These are phyloP conservation scores for Palloptera scutellata DNA, from an alignment of 2,888 invertebrate species.

Conservation along the genomic window DNA sequence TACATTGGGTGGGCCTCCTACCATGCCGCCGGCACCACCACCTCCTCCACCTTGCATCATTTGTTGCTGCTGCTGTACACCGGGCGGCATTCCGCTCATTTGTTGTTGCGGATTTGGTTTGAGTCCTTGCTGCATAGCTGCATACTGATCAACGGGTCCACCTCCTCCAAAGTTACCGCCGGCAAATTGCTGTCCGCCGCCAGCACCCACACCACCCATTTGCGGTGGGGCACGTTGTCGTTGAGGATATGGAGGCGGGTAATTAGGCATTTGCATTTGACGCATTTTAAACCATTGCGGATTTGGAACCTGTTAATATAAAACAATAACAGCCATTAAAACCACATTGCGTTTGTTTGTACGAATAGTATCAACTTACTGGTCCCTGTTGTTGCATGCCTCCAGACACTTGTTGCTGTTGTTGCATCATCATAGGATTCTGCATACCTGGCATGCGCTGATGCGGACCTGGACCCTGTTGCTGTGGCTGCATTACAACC, in stretches of 20 bases:
- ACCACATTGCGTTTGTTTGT: not conserved
- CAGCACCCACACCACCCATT: slow-evolving; percentile 55
- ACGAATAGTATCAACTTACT: slow-evolving; percentile 49
- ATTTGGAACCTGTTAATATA: slow-evolving; percentile 52
- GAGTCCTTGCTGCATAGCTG: slow-evolving; percentile 69
- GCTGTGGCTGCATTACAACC: slow-evolving; percentile 65
- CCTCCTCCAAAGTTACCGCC: slow-evolving; percentile 55
- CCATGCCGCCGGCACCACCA: slow-evolving; percentile 53
- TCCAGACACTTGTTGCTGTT: slow-evolving; percentile 49
- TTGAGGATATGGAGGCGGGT: slow-evolving; percentile 63
- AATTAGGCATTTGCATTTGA: slow-evolving; percentile 66
- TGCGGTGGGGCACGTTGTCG: slow-evolving; percentile 61
- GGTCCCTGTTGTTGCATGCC: slow-evolving; percentile 58
- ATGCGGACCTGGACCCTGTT: slow-evolving; percentile 59
- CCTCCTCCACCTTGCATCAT: slow-evolving; percentile 54
- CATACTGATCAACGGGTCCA: slow-evolving; percentile 61
- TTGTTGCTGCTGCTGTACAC: slow-evolving; percentile 50
- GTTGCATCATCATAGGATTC: slow-evolving; percentile 59
- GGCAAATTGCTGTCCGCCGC: slow-evolving; percentile 52
- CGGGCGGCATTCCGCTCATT: slow-evolving; percentile 52
- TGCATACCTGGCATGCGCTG: slow-evolving; percentile 63
- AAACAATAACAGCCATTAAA: slow-evolving; percentile 21
- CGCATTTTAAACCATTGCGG: slow-evolving; percentile 65
- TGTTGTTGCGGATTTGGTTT: slow-evolving; percentile 61
- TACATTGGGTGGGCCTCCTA: slow-evolving; percentile 66